Evolutionary conservation across 2,113 vertebrate genomes (phyloP), one percentile per base, ranked within the genome.

Genomic region (Cariama cristata): DNA sequence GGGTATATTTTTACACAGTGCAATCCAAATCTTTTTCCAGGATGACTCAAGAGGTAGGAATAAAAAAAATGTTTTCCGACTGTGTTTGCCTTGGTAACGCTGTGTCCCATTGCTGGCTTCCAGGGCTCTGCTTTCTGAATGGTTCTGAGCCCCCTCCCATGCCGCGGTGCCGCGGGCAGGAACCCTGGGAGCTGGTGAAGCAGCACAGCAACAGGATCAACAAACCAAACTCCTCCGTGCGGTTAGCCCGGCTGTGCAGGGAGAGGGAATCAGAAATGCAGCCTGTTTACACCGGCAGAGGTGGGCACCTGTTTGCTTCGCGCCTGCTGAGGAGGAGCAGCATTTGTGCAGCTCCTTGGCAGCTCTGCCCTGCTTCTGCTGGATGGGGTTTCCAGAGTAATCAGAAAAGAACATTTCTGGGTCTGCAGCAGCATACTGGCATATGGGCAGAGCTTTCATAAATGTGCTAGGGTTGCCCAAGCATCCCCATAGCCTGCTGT

Each of bases 191-290:
- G 72, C 28, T 93, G 50, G 17, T 14, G 83, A 47, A 35, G 56
- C 50, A 67, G 32, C 66, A 45, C 80, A 87, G 83, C 79, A 93
- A 91, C 64, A 42, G 49, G 24, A 7, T 23, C 91, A 79, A 72
- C 91, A 91, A 90, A 88, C 42, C 63, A 60, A 67, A 45, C 56
- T 86, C 50, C 66, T 53, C 73, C 2, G 1, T 11, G 59, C 0
- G 4, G 44, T 50, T 12, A 74, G 30, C 38, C 10, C 0, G 1
- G 56, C 26, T 28, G n/a, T 2, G 3, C 22, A 56, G 49, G 47
- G 10, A 72, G 28, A 28, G 14, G 32, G 27, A 84, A 17, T 53
- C 49, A 79, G 73, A 73, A 91, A 42, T 2, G 11, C 45, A 79
- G 44, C 14, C 60, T 4, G 0, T 49, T 64, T 21, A 16, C 22